Evolutionary conservation across 2,888 invertebrate species (phyloP).

Genomic region (Chouioia cunea): DNA sequence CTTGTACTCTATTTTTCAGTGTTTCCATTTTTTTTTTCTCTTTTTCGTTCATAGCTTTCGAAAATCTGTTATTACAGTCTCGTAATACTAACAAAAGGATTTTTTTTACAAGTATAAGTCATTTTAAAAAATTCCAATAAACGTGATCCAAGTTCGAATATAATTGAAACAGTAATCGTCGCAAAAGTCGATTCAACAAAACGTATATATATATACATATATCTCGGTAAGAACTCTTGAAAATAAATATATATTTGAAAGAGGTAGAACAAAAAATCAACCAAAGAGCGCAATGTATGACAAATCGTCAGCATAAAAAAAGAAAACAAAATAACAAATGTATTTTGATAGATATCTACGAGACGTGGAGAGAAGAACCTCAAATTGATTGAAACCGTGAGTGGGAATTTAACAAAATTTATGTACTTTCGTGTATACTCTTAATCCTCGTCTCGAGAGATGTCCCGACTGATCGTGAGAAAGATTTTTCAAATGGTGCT

Average conservation of each 20-base stretch:
- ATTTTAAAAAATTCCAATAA: not conserved
- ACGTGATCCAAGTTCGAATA: slow-evolving; percentile 23
- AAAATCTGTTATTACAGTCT: not conserved
- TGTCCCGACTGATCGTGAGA: slow-evolving; percentile 35
- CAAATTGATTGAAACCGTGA: no score
- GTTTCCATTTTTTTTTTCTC: slow-evolving; percentile 19
- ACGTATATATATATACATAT: not conserved
- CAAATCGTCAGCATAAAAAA: not conserved
- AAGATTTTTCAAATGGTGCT: slow-evolving; percentile 48
- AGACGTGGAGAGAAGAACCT: no score
- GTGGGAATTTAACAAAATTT: slow-evolving; percentile 19
- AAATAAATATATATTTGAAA: slow-evolving; percentile 7
- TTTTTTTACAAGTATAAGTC: not conserved
- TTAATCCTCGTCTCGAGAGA: slow-evolving; percentile 31
- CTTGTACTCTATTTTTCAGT: not conserved
- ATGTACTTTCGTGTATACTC: slow-evolving; percentile 40
- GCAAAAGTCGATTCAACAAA: not conserved
- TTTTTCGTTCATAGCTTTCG: not conserved
- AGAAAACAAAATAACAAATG: no score
- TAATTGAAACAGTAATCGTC: slow-evolving; percentile 2
- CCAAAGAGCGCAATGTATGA: not conserved
- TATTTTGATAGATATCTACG: no score
- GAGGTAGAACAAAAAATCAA: not conserved
- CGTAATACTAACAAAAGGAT: not conserved
- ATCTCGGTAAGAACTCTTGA: not conserved